Base-by-base conservation (phyloP, 2,113 vertebrate genomes). In the Percopsis transmontana region DNA sequence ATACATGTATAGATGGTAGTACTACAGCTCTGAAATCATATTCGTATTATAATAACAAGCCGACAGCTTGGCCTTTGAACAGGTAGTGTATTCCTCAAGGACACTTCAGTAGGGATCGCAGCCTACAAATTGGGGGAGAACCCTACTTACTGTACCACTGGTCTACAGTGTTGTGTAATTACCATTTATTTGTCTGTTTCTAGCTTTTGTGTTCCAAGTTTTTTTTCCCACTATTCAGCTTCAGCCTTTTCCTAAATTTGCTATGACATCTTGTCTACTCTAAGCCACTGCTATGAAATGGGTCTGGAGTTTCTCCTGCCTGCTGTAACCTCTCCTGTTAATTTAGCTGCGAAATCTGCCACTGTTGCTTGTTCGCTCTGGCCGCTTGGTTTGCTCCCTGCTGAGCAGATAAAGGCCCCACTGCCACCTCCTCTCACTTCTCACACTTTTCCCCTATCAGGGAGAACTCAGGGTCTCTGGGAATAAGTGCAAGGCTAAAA, bases 361-460 rank as follows among this genome's bases (percentile, higher is more conserved):
- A 75, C 57, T 51, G 7, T 40, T 8, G 45, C 74, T 77, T 74
- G 54, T 72, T 73, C 71, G 60, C 62, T 44, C 66, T 4, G 71
- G 72, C 62, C 57, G 18, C 52, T 40, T 5, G 18, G 52, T 5
- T 58, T 70, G 6, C 51, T 73, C 48, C 45, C 66, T 41, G 23
- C 44, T 61, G 68, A 68, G 19, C 52, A 66, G 79, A 79, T 77
- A 74, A 67, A 77, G 62, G 55, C 72, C 57, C 62, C 2, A 18
- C 66, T 19, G 60, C 39, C 56, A 33, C 62, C 57, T 70, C 66
- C 64, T 5, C 21, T 59, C 2, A 19, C 79, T 10, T 63, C 6
- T 20, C 19, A 23, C 51, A 2, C 15, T 48, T 48, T 44, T 48
- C 7, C 45, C n/a, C n/a, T n/a, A 33, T 33, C 27, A 33, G 5